Percentiles rank a stretch among this genome's conserved stretches.
These are phyloP conservation scores for Philypnodon macrostomus DNA, from an alignment of 2,797 vertebrate genomes.

Conservation along the genomic window DNA sequence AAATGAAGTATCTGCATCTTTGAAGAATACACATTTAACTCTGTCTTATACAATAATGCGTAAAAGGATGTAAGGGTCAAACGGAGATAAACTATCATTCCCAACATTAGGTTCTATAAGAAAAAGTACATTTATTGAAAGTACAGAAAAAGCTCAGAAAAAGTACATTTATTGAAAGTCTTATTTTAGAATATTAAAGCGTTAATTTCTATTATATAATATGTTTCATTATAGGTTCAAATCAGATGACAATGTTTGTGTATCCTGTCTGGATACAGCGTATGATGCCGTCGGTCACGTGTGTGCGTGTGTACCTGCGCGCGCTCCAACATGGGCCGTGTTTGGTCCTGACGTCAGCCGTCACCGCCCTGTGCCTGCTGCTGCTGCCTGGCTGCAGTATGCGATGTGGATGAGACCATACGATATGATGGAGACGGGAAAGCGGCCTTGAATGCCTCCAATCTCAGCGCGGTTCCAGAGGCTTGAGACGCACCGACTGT, in stretches of 20 bases:
- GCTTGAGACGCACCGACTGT: slow-evolving; percentile 21
- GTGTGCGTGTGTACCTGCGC: slow-evolving; percentile 53
- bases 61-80: too few species aligned
- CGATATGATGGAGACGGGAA: slow-evolving; percentile 59
- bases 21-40: neutral
- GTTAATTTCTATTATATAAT: too few species aligned
- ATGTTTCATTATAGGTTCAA: too few species aligned
- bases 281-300: slow-evolving; percentile 2
- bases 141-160: too few species aligned
- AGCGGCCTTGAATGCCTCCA: slow-evolving; percentile 54
- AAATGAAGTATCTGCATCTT: slow-evolving; percentile 16
- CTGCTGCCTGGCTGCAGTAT: slow-evolving; percentile 51
- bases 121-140: too few species aligned
- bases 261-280: too few species aligned
- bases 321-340: slow-evolving; percentile 69
- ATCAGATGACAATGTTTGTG: too few species aligned
- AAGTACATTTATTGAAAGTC: too few species aligned
- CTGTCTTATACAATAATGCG: too few species aligned
- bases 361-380: slow-evolving; percentile 63
- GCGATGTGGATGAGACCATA: slow-evolving; percentile 42
- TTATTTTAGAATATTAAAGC: too few species aligned
- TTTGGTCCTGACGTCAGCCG: slow-evolving; percentile 75
- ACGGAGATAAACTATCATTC: too few species aligned
- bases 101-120: too few species aligned
- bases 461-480: slow-evolving; percentile 25